A percentile compares a stretch with the other conserved stretches of the same genome.
Evolutionary conservation across 30 jellyfish, hydroid and myxozoan species (phyloP).

Genomic region (Aurelia sp.): DNA sequence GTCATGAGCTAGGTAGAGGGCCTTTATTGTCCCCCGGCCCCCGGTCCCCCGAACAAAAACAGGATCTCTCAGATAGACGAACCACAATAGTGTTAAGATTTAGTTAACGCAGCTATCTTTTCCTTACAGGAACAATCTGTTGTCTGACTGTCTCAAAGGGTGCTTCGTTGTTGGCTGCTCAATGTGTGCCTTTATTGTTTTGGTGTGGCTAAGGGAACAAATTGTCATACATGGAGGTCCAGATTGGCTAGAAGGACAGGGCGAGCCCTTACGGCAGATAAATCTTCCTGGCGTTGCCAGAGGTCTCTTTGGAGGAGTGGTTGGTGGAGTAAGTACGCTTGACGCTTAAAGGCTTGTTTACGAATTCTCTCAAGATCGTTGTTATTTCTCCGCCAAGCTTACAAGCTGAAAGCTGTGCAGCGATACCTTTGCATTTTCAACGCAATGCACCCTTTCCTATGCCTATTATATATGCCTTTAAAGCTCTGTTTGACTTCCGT

Average conservation of each 20-base stretch:
- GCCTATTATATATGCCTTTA: too few species aligned
- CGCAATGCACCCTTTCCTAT: too few species aligned
- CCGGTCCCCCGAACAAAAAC: too few species aligned
- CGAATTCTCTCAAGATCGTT: not conserved
- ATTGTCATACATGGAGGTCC: conserved; percentile 98
- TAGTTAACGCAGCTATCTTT: not conserved
- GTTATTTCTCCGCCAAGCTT: too few species aligned
- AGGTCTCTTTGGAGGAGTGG: conserved; percentile 69
- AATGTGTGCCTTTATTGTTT: conserved; percentile 86
- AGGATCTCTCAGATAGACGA: too few species aligned
- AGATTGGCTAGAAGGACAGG: conserved; percentile 91
- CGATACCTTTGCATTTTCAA: too few species aligned
- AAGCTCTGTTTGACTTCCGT: too few species aligned
- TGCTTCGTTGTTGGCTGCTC: conserved; percentile 90
- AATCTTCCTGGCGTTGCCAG: conserved; percentile 80
- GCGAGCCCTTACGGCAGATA: conserved; percentile 66
- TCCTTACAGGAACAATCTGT: conserved; percentile 67
- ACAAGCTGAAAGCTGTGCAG: too few species aligned
- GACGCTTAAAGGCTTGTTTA: not conserved
- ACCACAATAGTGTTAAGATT: too few species aligned
- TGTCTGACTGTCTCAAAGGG: conserved; percentile 89
- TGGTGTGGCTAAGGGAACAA: conserved; percentile 98
- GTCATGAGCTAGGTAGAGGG: too few species aligned
- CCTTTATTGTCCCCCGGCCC: too few species aligned
- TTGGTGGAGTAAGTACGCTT: conserved; percentile 50